Conservation (phyloP, 2,113 vertebrate species). For the Scophthalmus maximus region DNA sequence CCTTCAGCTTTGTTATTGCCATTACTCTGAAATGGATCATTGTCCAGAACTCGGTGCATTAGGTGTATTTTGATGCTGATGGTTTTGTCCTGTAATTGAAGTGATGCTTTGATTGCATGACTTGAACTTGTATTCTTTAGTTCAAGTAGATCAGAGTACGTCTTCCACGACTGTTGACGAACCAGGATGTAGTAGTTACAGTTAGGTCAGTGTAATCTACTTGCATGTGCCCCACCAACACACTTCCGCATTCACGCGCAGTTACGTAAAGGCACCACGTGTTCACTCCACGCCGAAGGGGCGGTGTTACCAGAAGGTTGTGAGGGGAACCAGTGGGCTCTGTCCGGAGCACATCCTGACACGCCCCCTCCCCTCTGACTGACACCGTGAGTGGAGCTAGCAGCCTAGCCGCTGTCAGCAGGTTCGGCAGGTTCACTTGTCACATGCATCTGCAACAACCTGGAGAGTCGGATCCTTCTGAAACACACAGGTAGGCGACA, state of each 20-base stretch:
- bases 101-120: too few species aligned
- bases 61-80: background rate
- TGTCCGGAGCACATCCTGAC: background rate
- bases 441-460: background rate
- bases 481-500: conserved; percentile 27
- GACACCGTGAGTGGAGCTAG: background rate
- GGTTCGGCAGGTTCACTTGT: background rate
- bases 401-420: background rate
- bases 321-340: background rate
- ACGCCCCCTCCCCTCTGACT: conserved; percentile 17
- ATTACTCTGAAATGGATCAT: too few species aligned
- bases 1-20: too few species aligned
- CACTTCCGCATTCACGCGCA: background rate
- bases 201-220: too few species aligned
- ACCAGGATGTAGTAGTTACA: too few species aligned
- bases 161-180: too few species aligned
- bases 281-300: background rate
- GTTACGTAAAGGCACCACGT: background rate
- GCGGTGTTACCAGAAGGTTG: background rate
- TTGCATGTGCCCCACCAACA: too few species aligned
- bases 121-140: too few species aligned
- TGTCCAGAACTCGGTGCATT: too few species aligned
- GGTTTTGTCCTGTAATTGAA: too few species aligned
- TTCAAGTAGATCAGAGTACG: too few species aligned
- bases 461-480: background rate